Conservation (phyloP, 2,113 vertebrate genomes). For the Tachysurus fulvidraco region DNA sequence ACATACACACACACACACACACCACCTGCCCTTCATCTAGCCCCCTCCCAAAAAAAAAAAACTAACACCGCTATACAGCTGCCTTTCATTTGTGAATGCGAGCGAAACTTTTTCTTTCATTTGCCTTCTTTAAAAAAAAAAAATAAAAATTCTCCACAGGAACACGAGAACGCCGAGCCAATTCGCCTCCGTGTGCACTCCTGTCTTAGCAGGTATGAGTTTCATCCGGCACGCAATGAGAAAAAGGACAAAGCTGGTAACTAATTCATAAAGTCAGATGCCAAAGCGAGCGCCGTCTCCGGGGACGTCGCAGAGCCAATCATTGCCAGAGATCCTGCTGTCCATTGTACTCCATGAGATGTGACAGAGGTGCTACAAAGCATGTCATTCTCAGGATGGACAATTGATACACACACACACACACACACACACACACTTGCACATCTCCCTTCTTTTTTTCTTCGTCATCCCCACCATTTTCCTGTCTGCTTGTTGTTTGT, state of each 20-base stretch:
- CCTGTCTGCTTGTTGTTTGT: slow-evolving; percentile 71
- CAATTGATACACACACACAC: slow-evolving; percentile 73
- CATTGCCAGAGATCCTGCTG: slow-evolving; percentile 73
- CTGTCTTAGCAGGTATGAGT: slow-evolving; percentile 69
- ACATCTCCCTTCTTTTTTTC: slow-evolving; percentile 59
- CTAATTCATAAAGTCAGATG: slow-evolving; percentile 83
- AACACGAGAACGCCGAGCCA: slow-evolving; percentile 45
- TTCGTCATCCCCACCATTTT: slow-evolving; percentile 33
- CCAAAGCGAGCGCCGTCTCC: slow-evolving; percentile 71
- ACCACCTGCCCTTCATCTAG: slow-evolving; percentile 62
- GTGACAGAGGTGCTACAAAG: slow-evolving; percentile 79
- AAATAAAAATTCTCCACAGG: slow-evolving; percentile 59
- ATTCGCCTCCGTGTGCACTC: slow-evolving; percentile 47
- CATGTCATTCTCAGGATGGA: slow-evolving; percentile 77
- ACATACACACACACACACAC: slow-evolving; percentile 55
- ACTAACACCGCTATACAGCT: slow-evolving; percentile 69
- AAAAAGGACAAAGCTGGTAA: slow-evolving; percentile 74
- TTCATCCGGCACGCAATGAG: slow-evolving; percentile 67
- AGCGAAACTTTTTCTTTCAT: slow-evolving; percentile 60
- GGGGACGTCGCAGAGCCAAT: slow-evolving; percentile 75
- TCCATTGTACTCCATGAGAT: slow-evolving; percentile 76
- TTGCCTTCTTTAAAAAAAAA: slow-evolving; percentile 52
- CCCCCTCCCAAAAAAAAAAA: slow-evolving; percentile 61
- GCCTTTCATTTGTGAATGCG: slow-evolving; percentile 73
- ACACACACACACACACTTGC: slow-evolving; percentile 63